Evolutionary conservation across 2,113 vertebrate species (phyloP).

Genomic region (Hippocampus barbouri): DNA sequence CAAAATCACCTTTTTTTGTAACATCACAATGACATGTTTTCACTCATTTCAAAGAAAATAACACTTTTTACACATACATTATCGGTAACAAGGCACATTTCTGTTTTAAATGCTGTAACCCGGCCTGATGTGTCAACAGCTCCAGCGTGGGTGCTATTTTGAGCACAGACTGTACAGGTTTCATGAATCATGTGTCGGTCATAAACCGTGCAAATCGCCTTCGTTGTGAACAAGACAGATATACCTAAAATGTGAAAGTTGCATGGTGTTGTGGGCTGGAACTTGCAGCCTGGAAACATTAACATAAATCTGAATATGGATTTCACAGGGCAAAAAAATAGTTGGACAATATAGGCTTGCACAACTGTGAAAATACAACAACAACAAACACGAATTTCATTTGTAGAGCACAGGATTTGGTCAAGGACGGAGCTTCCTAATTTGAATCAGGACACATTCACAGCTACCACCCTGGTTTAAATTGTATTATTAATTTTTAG

Average conservation of each 20-base stretch:
- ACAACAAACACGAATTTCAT: background rate
- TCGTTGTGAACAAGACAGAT: conserved; percentile 32
- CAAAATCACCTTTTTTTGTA: background rate
- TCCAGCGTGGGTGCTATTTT: conserved; percentile 39
- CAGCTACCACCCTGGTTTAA: background rate
- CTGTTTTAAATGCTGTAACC: background rate
- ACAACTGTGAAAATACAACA: background rate
- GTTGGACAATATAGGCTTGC: background rate
- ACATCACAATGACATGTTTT: background rate
- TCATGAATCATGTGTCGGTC: conserved; percentile 42
- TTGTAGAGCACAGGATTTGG: background rate
- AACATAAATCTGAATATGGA: background rate
- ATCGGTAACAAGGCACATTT: background rate
- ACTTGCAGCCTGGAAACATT: background rate
- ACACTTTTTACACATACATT: background rate
- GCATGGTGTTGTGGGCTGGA: conserved; percentile 26
- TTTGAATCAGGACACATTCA: background rate
- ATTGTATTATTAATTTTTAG: background rate
- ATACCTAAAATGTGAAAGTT: conserved; percentile 44
- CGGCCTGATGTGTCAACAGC: conserved; percentile 2
- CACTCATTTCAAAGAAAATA: background rate
- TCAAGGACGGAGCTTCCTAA: background rate
- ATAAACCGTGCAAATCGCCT: conserved; percentile 35
- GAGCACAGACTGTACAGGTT: conserved; percentile 34
- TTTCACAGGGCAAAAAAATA: background rate